phyloP scores from a whole-genome alignment of 2,113 vertebrate species.

The Sakesphorus luctuosus region DNA sequence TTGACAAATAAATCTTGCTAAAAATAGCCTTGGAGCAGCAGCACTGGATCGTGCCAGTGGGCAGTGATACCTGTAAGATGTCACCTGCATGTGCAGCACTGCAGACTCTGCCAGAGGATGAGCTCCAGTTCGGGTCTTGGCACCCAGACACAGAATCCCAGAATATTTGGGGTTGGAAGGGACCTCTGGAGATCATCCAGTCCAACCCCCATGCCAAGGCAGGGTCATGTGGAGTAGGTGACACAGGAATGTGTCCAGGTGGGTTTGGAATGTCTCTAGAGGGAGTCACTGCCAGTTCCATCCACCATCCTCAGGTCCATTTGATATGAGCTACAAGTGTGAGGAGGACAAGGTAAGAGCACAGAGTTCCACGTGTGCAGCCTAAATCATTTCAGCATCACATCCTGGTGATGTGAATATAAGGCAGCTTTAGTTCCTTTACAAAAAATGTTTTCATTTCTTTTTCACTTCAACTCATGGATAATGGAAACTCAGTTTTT shows the following conservation, averaged over 20 bases:
- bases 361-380: not conserved
- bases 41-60: not conserved
- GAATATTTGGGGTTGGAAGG: not conserved
- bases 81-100: not conserved
- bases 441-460: not conserved
- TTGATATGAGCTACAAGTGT: fast-evolving
- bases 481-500: not conserved
- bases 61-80: not conserved
- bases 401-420: not conserved
- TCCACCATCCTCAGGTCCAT: fast-evolving
- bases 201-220: not conserved
- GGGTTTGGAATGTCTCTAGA: not conserved
- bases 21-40: not conserved
- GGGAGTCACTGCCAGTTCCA: not conserved
- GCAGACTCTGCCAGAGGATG: not conserved
- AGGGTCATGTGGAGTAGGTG: not conserved
- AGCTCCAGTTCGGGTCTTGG: not conserved
- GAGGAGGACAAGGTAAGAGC: not conserved
- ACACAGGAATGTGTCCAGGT: not conserved
- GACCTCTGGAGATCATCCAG: not conserved
- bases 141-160: not conserved
- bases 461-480: fast-evolving
- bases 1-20: too few species aligned
- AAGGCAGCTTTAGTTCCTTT: not conserved
- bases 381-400: not conserved